Evolutionary conservation across 2,888 invertebrate species (phyloP), one percentile per base, ranked within the genome.

Genomic region (Spodoptera exigua): DNA sequence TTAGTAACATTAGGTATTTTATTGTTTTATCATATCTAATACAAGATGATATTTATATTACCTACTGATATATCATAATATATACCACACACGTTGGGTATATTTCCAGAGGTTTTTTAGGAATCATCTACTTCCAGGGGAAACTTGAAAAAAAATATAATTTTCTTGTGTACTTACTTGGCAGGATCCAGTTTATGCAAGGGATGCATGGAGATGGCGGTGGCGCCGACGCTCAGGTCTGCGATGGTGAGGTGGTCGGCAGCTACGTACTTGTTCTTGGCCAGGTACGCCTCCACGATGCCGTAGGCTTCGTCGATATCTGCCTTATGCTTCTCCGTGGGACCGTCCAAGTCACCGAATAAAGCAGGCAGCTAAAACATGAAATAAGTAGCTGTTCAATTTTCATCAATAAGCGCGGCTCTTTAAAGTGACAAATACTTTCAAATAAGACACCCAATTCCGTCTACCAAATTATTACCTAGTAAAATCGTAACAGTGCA

Each of bases 231-330:
- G 3, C 80, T 72, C 16, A 88, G 49, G 59, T 88, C 88, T 0
- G 86, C 88, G 0, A 88, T 48, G 2, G 88, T 87, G 4, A 86
- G 67, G n/a, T 75, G 78, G 48, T 83, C 71, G 0, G 70, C 61
- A 0, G 81, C 85, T 12, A 85, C 57, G 68, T 79, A 87, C 35
- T 47, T 44, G 16, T 63, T 60, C 1, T 41, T 35, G 0, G 46
- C 18, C 13, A 87, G 71, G 68, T 82, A 87, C 0, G 76, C 70
- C 48, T 88, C 87, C 17, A 85, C 58, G 9, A 83, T 66, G 0
- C 61, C 61, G 68, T 82, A 87, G 0, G 76, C 71, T 0, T 76
- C 77, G 2, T 86, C 81, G 4, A 83, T 80, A n/a, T 79, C 80
- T 0, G 58, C 51, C 0, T 61, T 44, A n/a, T 81, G 71, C 21